Conservation (phyloP, 2,113 vertebrate genomes). For the Trogon surrucura region DNA sequence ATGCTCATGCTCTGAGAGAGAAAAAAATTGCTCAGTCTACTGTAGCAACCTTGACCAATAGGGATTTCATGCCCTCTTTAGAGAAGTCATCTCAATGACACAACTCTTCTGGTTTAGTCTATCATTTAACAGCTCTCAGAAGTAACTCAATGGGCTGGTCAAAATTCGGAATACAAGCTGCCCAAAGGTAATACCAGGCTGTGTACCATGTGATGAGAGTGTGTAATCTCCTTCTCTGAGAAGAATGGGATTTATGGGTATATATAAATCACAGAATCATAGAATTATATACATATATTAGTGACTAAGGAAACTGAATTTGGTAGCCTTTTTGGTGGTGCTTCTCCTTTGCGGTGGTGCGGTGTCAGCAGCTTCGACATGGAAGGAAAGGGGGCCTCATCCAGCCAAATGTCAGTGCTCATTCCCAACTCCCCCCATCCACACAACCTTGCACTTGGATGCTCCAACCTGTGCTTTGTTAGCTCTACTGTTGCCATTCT, state of each 20-base stretch:
- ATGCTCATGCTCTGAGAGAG: neutral
- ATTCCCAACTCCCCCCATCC: neutral
- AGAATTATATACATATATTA: neutral
- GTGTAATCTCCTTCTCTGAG: neutral
- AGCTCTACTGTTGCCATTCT: neutral
- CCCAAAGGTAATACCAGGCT: neutral
- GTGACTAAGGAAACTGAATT: neutral
- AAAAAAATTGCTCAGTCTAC: slow-evolving; percentile 18
- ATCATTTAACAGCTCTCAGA: neutral
- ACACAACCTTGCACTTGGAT: neutral
- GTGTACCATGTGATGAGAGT: neutral
- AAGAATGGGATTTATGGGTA: neutral
- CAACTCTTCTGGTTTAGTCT: neutral
- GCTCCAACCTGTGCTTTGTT: neutral
- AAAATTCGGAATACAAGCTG: neutral
- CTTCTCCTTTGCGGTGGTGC: neutral
- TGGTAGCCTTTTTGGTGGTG: neutral
- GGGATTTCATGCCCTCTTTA: slow-evolving; percentile 4
- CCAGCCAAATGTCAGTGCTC: neutral
- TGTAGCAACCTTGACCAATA: slow-evolving; percentile 9
- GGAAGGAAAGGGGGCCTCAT: neutral
- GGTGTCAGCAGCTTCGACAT: neutral
- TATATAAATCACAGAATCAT: neutral
- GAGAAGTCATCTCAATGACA: neutral
- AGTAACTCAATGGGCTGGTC: neutral